phyloP scores from a whole-genome alignment of 2,113 vertebrate genomes.

The Takifugu bimaculatus region DNA sequence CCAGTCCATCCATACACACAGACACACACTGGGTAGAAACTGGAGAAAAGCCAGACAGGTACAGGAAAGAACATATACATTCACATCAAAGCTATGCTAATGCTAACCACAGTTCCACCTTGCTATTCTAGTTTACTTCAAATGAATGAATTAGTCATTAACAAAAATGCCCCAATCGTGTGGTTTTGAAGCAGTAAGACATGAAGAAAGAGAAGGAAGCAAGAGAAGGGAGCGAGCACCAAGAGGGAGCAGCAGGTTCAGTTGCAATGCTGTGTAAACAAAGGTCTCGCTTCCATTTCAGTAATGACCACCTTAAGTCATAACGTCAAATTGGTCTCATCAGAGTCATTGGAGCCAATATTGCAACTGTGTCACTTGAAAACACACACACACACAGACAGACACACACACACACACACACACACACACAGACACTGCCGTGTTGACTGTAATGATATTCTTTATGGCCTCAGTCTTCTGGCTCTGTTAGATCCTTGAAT shows the following conservation, averaged over 20 bases:
- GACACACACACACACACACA: neutral
- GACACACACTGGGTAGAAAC: too few relatives aligned
- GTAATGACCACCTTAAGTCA: constrained; percentile 22
- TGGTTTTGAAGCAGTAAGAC: neutral
- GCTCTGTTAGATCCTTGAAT: constrained; percentile 25
- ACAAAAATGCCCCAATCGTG: neutral
- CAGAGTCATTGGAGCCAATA: constrained; percentile 14
- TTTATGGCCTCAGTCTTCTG: constrained; percentile 16
- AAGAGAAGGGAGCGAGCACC: too few relatives aligned
- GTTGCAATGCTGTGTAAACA: too few relatives aligned
- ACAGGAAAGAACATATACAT: too few relatives aligned
- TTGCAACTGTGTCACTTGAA: constrained; percentile 3
- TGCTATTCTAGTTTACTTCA: too few relatives aligned
- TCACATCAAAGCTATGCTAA: too few relatives aligned
- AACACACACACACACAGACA: too few relatives aligned
- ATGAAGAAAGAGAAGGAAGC: neutral
- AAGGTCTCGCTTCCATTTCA: neutral
- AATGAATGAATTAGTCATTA: neutral
- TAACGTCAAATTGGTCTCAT: constrained; percentile 18
- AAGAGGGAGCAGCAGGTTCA: too few relatives aligned
- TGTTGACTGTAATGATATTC: constrained; percentile 16
- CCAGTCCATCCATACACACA: too few relatives aligned
- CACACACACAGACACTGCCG: neutral
- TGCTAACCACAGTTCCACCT: too few relatives aligned
- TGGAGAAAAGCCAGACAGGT: too few relatives aligned